Base-by-base conservation (phyloP, 2,113 vertebrate genomes). In the Ochotona princeps region DNA sequence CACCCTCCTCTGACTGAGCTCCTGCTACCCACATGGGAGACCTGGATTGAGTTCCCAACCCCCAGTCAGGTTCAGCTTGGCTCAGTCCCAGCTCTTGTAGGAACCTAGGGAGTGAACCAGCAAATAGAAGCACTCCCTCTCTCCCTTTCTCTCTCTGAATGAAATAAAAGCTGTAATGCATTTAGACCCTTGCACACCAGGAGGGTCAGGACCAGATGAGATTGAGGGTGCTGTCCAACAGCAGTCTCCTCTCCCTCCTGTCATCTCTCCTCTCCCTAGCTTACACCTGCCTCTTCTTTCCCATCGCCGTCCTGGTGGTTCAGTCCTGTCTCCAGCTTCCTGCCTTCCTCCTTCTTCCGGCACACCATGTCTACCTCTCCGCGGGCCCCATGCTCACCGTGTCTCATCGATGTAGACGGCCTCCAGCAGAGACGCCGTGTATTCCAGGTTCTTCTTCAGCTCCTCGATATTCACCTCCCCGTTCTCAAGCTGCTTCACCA, bases 401-500 rank as follows among this genome's bases (percentile, higher is more conserved):
- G 98, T 98, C 98, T 99, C 98, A 12, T 99, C 98, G 5, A 99
- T 99, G 93, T 98, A 99, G 21, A 99, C 98, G 0, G 99, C 98
- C 96, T 99, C 99, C 47, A 99, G 98, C 94, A 99, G 97, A 0
- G 99, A 99, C 1, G 99, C 99, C 0, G 99, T 99, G 75, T 98
- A 98, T 20, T 99, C 99, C 97, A 99, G 93, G 93, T 99, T 99
- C 92, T 98, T 98, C 97, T 98, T 99, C 84, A 99, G 98, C 85
- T 99, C 99, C 81, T 98, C 99, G 82, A 98, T 98, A 96, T 99
- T 98, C 9, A 99, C 98, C 85, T 99, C 98, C 70, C 98, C 99
- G 10, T 98, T 97, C n/a, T 99, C 99, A 94, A 99, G 96, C 96
- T 99, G 99, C 97, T 99, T 99, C 95, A 99, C 97, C 98, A 99